Percentiles rank a stretch among this genome's conserved stretches.
Conservation (phyloP, 35 echinoderm and acorn worm species). For the Lytechinus variegatus region DNA sequence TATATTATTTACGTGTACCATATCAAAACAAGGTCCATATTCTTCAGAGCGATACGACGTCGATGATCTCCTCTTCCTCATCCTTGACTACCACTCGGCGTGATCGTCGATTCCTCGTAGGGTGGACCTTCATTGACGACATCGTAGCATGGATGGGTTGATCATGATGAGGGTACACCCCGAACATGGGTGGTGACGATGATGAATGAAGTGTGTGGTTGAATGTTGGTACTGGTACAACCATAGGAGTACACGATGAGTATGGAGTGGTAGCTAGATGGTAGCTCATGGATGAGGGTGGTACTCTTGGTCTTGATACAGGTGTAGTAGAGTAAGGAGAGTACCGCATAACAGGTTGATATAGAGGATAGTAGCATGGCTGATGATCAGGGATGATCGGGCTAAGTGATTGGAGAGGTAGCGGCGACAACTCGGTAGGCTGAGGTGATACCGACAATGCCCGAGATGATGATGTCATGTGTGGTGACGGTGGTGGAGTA, state of each 20-base stretch:
- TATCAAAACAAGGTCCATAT: not conserved
- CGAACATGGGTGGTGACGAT: too few species aligned
- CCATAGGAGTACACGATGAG: not conserved
- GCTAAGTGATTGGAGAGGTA: not conserved
- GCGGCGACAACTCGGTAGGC: not conserved
- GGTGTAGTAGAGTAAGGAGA: not conserved
- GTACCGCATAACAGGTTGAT: not conserved
- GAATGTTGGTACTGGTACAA: not conserved
- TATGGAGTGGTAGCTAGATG: not conserved
- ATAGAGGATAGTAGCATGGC: not conserved
- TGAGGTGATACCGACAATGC: not conserved
- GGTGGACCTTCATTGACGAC: not conserved
- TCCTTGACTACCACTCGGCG: not conserved
- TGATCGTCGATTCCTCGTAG: not conserved
- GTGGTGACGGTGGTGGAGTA: constrained; percentile 5
- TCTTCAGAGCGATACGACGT: not conserved
- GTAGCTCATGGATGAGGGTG: constrained; percentile 2
- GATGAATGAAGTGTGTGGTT: too few species aligned
- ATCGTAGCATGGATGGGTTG: too few species aligned
- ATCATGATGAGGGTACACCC: too few species aligned
- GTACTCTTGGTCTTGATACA: not conserved
- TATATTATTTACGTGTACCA: too few species aligned
- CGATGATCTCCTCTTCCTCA: not conserved
- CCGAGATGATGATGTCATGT: not conserved
- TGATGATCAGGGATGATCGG: not conserved